phyloP scores from a whole-genome alignment of 1,140 invertebrate genomes.

The Oncopodura yosiiana region DNA sequence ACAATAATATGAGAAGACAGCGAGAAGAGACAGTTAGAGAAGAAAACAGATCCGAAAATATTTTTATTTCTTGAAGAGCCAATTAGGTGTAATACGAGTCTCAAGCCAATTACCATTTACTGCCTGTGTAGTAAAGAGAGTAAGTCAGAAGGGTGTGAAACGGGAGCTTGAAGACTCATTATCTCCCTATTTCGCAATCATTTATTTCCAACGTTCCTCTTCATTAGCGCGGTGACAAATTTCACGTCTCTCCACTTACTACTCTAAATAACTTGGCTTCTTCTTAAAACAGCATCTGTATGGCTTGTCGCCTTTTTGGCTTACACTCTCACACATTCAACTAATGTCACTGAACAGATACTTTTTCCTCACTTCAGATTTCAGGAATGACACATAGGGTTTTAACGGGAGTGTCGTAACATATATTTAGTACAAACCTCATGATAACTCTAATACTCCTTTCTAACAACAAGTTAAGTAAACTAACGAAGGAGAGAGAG shows the following conservation, averaged over 20 bases:
- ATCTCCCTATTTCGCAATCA: slow-evolving; percentile 36
- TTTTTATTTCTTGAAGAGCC: slow-evolving; percentile 36
- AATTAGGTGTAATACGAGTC: slow-evolving; percentile 37
- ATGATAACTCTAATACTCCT: neutral
- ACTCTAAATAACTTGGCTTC: too few species aligned
- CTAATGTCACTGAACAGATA: neutral
- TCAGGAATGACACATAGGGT: neutral
- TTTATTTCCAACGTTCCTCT: slow-evolving; percentile 36
- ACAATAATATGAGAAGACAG: neutral
- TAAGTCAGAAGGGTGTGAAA: slow-evolving; percentile 32
- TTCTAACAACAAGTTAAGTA: too few species aligned
- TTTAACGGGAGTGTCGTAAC: neutral
- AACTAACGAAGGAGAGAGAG: too few species aligned
- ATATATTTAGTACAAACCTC: slow-evolving; percentile 12
- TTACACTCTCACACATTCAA: neutral
- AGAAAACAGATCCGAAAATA: slow-evolving; percentile 20
- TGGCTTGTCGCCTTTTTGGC: too few species aligned
- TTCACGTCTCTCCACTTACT: slow-evolving; percentile 32
- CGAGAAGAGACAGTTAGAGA: neutral
- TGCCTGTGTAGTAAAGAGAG: neutral
- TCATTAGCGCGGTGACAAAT: slow-evolving; percentile 37
- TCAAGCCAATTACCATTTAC: slow-evolving; percentile 35
- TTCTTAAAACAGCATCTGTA: too few species aligned
- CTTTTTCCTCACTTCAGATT: neutral
- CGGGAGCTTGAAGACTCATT: slow-evolving; percentile 34